Evolutionary conservation across 2,888 invertebrate species (phyloP).

Genomic region (Bruchidius siliquastri): DNA sequence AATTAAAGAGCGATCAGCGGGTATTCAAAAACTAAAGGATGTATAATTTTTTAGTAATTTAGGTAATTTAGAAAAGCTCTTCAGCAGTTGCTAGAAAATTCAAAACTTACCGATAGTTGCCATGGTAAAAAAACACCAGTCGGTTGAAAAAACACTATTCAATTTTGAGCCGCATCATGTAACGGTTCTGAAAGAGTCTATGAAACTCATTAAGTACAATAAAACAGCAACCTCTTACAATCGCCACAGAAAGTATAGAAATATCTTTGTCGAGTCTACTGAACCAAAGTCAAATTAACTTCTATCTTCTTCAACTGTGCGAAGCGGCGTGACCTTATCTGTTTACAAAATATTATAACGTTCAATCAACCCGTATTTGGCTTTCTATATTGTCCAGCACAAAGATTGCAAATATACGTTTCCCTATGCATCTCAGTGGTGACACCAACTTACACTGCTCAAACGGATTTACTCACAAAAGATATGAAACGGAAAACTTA

Average conservation of each 20-base stretch:
- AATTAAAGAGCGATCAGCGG: no score
- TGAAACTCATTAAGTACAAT: constrained; percentile 28
- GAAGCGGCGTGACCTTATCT: no score
- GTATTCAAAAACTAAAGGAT: no score
- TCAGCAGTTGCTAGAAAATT: no score
- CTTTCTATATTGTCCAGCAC: neutral
- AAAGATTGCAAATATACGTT: neutral
- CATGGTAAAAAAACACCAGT: neutral
- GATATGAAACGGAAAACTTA: neutral
- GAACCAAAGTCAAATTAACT: no score
- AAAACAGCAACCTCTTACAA: constrained; percentile 22
- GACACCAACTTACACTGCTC: neutral
- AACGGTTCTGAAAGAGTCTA: neutral
- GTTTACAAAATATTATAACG: neutral
- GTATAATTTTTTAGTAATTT: no score
- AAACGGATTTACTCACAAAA: neutral
- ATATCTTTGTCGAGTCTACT: no score
- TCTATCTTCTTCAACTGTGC: no score
- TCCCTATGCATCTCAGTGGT: neutral
- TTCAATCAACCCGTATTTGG: neutral
- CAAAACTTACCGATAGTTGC: neutral
- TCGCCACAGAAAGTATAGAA: constrained; percentile 17
- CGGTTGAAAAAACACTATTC: neutral
- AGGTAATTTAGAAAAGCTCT: no score
- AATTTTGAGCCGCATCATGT: neutral